These are phyloP conservation scores for Cichladusa arquata DNA, from an alignment of 2,113 vertebrate genomes.

Conservation along the genomic window DNA sequence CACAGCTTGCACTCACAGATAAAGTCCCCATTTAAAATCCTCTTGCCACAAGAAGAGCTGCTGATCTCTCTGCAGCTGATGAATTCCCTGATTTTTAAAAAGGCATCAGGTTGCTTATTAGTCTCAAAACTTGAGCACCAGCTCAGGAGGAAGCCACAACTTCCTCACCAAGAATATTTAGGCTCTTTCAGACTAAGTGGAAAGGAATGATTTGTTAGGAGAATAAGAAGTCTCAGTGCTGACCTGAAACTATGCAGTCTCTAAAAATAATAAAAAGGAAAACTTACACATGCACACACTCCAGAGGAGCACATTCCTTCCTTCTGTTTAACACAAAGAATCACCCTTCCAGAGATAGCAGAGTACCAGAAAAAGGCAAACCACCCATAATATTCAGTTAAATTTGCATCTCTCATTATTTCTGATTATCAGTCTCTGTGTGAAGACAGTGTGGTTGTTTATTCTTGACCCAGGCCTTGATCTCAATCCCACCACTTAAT, in stretches of 20 bases:
- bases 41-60: neutral
- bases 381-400: neutral
- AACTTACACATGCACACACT: neutral
- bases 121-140: neutral
- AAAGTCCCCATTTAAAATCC: neutral
- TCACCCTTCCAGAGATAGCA: neutral
- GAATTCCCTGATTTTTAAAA: neutral
- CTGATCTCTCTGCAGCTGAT: neutral
- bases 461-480: neutral
- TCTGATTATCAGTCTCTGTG: neutral
- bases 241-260: neutral
- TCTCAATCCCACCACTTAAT: neutral
- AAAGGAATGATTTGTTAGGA: neutral
- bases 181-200: neutral
- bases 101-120: neutral
- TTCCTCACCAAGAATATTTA: neutral
- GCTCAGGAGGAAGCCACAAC: neutral
- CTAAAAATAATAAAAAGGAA: neutral
- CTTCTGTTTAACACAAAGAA: neutral
- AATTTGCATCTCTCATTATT: neutral
- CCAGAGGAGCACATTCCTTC: neutral
- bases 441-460: neutral
- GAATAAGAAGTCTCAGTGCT: neutral
- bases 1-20: conserved; percentile 11
- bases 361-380: neutral